Evolutionary conservation across 2,888 invertebrate species (phyloP).

Genomic region (Dione juno): DNA sequence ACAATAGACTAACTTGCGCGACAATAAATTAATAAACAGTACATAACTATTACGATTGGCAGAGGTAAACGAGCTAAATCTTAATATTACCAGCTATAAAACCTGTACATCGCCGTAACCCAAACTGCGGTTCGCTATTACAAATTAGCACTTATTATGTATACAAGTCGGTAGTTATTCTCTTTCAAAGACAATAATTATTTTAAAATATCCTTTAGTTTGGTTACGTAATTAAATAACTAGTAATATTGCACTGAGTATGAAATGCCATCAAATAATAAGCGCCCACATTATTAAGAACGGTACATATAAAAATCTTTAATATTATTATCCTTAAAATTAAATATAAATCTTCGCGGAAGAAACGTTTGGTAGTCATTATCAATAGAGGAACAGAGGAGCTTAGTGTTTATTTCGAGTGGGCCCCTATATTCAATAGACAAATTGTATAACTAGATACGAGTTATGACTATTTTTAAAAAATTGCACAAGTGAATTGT

Average conservation of each 20-base stretch:
- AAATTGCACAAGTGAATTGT: constrained; percentile 83
- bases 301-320: constrained; percentile 75
- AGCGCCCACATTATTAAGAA: constrained; percentile 79
- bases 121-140: constrained; percentile 77
- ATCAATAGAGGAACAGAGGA: constrained; percentile 68
- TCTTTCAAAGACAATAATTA: constrained; percentile 79
- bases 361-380: constrained; percentile 74
- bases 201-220: constrained; percentile 84
- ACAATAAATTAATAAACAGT: constrained; percentile 82
- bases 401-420: constrained; percentile 72
- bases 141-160: constrained; percentile 77
- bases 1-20: constrained; percentile 81
- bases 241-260: constrained; percentile 85
- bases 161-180: constrained; percentile 82
- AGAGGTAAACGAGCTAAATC: constrained; percentile 82
- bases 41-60: constrained; percentile 82
- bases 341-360: constrained; percentile 82
- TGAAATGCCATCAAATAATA: constrained; percentile 84
- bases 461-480: constrained; percentile 81
- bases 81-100: constrained; percentile 83
- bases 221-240: constrained; percentile 85
- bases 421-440: constrained; percentile 82
- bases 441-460: constrained; percentile 81
- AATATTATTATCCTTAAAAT: constrained; percentile 67
- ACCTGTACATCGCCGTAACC: constrained; percentile 82